Conservation (phyloP, 2,113 vertebrate species). For the Zootoca vivipara region DNA sequence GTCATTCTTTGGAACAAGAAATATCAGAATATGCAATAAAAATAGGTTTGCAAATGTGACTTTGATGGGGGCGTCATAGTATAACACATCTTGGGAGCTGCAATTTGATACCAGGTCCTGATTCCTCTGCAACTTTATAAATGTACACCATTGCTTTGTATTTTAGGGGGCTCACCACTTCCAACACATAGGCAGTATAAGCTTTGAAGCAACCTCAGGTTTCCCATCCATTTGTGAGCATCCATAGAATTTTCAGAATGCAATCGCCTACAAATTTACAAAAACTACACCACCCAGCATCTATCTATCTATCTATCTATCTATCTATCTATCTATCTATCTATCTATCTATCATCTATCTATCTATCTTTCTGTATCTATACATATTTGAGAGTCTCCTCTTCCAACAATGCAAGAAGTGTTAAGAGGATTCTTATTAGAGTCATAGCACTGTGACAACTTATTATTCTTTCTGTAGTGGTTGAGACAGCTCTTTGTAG, state of each 20-base stretch:
- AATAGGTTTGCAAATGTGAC: neutral
- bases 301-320: too few relatives aligned
- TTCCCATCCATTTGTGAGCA: neutral
- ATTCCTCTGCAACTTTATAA: neutral
- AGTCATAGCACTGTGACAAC: neutral
- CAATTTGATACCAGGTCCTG: neutral
- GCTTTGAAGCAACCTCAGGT: neutral
- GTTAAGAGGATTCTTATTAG: neutral
- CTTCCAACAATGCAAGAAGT: neutral
- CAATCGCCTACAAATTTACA: too few relatives aligned
- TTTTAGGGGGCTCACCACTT: neutral
- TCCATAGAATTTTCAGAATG: too few relatives aligned
- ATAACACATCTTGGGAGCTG: neutral
- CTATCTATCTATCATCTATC: too few relatives aligned
- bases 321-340: too few relatives aligned
- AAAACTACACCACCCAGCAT: too few relatives aligned
- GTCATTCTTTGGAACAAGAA: neutral
- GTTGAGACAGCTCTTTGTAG: neutral
- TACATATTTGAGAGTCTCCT: neutral
- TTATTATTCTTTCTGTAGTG: conserved; percentile 25
- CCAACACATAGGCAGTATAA: neutral
- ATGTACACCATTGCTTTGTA: neutral
- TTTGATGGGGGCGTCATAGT: too few relatives aligned
- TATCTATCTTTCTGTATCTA: too few relatives aligned
- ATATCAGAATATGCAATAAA: neutral